Evolutionary conservation across 2,113 vertebrate genomes (phyloP).

Genomic region (Spilogale gracilis): DNA sequence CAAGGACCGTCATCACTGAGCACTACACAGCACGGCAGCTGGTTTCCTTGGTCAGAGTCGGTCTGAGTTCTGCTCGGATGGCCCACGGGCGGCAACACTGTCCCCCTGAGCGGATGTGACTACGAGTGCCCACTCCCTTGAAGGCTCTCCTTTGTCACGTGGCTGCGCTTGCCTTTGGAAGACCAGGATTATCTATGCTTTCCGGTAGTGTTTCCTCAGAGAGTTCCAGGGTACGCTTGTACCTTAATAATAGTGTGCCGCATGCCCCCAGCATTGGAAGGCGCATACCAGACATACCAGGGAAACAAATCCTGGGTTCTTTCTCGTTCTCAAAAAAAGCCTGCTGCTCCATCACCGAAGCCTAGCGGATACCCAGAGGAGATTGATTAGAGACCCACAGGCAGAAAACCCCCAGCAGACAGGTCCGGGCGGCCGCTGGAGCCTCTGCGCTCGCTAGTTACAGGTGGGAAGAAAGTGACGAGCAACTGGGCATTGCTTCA

Average conservation of each 20-base stretch:
- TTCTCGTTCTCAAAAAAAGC: conserved; percentile 78
- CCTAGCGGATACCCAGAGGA: conserved; percentile 38
- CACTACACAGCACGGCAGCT: not conserved
- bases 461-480: not conserved
- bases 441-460: conserved; percentile 23
- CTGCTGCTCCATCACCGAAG: conserved; percentile 70
- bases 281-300: conserved; percentile 64
- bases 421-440: conserved; percentile 64
- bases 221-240: conserved; percentile 85
- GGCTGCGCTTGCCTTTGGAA: conserved; percentile 60
- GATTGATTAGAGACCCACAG: not conserved
- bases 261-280: conserved; percentile 81
- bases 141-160: conserved; percentile 55
- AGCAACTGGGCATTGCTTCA: not conserved
- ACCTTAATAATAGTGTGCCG: conserved; percentile 79
- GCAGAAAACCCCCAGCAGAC: conserved; percentile 70
- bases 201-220: conserved; percentile 75
- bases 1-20: not conserved
- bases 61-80: conserved; percentile 2
- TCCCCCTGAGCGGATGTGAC: conserved; percentile 58
- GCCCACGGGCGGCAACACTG: not conserved
- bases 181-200: conserved; percentile 16
- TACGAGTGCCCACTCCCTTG: conserved; percentile 63
- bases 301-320: conserved; percentile 84
- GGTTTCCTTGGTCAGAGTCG: not conserved